phyloP scores from a whole-genome alignment of 2,797 vertebrate species.

The Sciurus carolinensis region DNA sequence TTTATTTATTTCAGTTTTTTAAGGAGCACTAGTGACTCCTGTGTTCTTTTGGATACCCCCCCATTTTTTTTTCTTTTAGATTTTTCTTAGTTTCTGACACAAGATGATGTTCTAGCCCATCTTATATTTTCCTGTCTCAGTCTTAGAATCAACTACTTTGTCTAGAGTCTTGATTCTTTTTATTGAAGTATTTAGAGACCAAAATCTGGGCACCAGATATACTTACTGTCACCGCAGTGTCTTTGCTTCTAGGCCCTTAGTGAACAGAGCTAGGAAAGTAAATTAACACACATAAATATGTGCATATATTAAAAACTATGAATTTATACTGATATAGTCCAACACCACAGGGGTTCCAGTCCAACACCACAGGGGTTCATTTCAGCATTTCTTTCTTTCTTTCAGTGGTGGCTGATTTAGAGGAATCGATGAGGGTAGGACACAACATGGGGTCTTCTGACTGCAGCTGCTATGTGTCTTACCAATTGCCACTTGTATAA shows the following conservation, averaged over 20 bases:
- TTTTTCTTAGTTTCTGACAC: conserved; percentile 13
- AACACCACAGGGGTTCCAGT: neutral
- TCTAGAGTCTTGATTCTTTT: neutral
- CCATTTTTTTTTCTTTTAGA: neutral
- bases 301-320: neutral
- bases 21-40: neutral
- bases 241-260: neutral
- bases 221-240: neutral
- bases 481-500: neutral
- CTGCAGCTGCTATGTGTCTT: neutral
- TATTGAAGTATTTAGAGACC: neutral
- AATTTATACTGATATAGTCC: neutral
- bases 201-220: neutral
- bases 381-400: neutral
- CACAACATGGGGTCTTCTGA: neutral
- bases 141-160: neutral
- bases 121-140: neutral
- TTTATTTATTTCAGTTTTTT: neutral
- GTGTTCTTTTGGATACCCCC: neutral
- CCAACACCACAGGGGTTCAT: neutral
- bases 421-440: neutral
- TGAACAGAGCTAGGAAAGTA: neutral
- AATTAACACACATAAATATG: accelerated
- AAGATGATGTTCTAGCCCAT: neutral
- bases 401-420: neutral